Conservation (phyloP, 1,140 invertebrate species). For the Mycetomoellerius zeteki region DNA sequence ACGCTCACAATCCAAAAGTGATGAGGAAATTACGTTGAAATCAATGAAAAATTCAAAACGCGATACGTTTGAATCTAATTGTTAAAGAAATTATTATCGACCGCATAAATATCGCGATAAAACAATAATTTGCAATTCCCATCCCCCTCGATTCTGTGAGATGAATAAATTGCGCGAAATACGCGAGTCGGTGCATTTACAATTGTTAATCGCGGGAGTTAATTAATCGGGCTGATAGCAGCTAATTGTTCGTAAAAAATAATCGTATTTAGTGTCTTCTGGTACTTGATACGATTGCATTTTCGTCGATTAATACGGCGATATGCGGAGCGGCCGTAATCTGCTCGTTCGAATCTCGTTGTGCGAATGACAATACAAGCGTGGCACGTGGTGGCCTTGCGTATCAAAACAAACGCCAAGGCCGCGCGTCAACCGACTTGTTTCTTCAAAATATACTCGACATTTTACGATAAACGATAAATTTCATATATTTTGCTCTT, state of each 20-base stretch:
- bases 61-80: neutral
- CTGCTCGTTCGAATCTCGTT: neutral
- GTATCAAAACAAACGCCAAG: neutral
- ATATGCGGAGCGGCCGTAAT: too few relatives aligned
- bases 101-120: neutral
- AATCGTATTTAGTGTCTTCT: too few relatives aligned
- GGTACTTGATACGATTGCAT: neutral
- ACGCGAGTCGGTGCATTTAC: constrained; percentile 5
- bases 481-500: neutral
- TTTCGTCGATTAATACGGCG: neutral
- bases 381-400: neutral
- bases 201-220: neutral
- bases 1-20: constrained; percentile 1
- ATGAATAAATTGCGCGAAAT: constrained; percentile 16
- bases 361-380: neutral
- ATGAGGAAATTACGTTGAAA: constrained; percentile 10
- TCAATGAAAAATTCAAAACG: constrained; percentile 14
- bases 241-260: too few relatives aligned
- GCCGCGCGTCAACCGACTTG: neutral
- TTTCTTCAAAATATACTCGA: neutral
- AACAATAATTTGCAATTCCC: constrained; percentile 24
- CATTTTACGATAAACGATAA: neutral
- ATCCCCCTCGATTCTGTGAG: neutral
- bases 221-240: too few relatives aligned
- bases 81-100: neutral